Conservation (phyloP, 2,113 vertebrate genomes). For the Pongo pygmaeus region DNA sequence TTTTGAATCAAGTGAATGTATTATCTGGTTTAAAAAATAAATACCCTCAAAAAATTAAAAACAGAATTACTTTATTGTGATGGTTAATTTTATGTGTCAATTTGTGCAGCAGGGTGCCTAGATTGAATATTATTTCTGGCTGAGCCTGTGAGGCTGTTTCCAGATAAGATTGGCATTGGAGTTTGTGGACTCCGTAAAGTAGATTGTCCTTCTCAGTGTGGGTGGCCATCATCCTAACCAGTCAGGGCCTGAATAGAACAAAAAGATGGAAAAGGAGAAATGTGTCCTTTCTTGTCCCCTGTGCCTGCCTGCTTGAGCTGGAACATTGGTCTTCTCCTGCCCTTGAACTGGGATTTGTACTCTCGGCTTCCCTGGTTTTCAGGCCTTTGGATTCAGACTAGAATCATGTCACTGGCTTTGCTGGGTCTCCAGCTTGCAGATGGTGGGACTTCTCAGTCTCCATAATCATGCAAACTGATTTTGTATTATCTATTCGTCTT, state of each 20-base stretch:
- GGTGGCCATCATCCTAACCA: too few species aligned
- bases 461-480: background rate
- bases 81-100: background rate
- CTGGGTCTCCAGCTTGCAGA: background rate
- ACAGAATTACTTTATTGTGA: background rate
- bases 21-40: constrained; percentile 32
- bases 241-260: background rate
- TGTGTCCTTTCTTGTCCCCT: background rate
- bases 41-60: background rate
- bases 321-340: background rate
- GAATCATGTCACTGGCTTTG: background rate
- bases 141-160: background rate
- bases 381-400: background rate
- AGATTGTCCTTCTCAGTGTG: too few species aligned
- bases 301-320: background rate
- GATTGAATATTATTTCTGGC: background rate
- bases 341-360: background rate
- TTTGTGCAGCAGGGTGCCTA: background rate
- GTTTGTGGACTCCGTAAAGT: background rate
- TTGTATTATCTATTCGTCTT: too few species aligned
- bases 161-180: background rate
- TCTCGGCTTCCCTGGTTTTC: background rate
- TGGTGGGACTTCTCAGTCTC: background rate
- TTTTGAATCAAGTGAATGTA: background rate
- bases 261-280: background rate